These are phyloP conservation scores for Zaprionus kolodkinae DNA, from an alignment of 1,140 invertebrate genomes.

Conservation along the genomic window DNA sequence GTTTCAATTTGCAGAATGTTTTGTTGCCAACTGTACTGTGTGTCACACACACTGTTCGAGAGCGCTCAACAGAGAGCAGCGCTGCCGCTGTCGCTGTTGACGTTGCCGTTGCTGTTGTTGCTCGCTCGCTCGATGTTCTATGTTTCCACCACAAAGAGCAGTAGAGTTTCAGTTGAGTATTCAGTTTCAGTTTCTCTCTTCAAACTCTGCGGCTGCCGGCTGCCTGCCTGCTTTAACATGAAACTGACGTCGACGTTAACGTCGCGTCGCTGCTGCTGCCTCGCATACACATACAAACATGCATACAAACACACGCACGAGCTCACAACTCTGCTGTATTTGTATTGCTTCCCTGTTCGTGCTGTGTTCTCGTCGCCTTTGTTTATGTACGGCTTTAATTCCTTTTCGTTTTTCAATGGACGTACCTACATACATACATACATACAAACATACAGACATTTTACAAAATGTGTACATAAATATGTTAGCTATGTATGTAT, in stretches of 20 bases:
- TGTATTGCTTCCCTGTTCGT: slow-evolving; percentile 47
- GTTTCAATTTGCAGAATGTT: slow-evolving; percentile 73
- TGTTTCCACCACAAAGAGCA: slow-evolving; percentile 55
- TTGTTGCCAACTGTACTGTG: slow-evolving; percentile 81
- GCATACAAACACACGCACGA: slow-evolving; percentile 32
- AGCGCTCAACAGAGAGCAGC: slow-evolving; percentile 53
- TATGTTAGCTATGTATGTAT: slow-evolving; percentile 2
- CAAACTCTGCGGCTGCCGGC: slow-evolving; percentile 5
- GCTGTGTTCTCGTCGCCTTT: slow-evolving; percentile 25
- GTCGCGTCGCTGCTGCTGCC: slow-evolving; percentile 15
- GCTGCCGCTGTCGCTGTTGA: slow-evolving; percentile 29
- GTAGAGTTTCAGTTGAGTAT: slow-evolving; percentile 23
- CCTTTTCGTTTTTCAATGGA: slow-evolving; percentile 36
- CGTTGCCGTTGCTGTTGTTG: slow-evolving; percentile 54
- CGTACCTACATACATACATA: slow-evolving; percentile 13
- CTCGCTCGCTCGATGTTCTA: slow-evolving; percentile 50
- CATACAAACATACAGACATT: slow-evolving; percentile 8
- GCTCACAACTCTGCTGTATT: slow-evolving; percentile 24
- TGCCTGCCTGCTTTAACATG: slow-evolving; percentile 52
- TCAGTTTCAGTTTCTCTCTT: slow-evolving; percentile 34
- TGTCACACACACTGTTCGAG: slow-evolving; percentile 23
- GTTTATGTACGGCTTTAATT: slow-evolving; percentile 74
- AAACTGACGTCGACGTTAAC: slow-evolving; percentile 31
- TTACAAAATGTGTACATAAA: neutral
- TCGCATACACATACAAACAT: slow-evolving; percentile 1